Percentiles rank a stretch among this genome's conserved stretches.
Evolutionary conservation across 2,113 vertebrate species (phyloP).

Genomic region (Boulengeromyrus knoepffleri): DNA sequence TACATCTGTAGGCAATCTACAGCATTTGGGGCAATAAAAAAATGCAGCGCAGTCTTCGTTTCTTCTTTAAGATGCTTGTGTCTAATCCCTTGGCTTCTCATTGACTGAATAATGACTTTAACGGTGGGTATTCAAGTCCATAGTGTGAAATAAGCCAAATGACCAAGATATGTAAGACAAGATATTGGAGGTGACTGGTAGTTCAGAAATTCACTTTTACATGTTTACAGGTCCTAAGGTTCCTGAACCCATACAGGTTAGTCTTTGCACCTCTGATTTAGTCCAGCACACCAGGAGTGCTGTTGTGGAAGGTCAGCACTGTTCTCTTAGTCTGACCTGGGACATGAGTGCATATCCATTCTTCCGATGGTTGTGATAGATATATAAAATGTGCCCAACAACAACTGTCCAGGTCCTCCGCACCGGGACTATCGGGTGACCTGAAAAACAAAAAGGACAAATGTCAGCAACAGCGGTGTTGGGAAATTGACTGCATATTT

Average conservation of each 20-base stretch:
- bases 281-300: not conserved
- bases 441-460: conserved; percentile 43
- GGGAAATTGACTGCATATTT: not conserved
- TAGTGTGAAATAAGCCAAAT: conserved; percentile 50
- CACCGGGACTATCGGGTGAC: conserved; percentile 62
- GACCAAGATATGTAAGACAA: conserved; percentile 42
- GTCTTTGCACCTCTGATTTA: conserved; percentile 33
- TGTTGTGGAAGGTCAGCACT: not conserved
- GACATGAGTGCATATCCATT: conserved; percentile 7
- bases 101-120: conserved; percentile 50
- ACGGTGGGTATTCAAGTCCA: conserved; percentile 39
- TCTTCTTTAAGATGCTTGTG: conserved; percentile 47
- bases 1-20: conserved; percentile 46
- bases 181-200: conserved; percentile 40
- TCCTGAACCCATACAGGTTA: conserved; percentile 33
- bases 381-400: conserved; percentile 31
- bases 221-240: conserved; percentile 32
- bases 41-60: conserved; percentile 25
- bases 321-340: not conserved
- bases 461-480: not conserved
- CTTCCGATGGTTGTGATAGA: conserved; percentile 21
- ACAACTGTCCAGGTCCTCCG: conserved; percentile 7
- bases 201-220: conserved; percentile 37
- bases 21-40: conserved; percentile 38
- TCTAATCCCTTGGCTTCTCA: conserved; percentile 41